Percentiles rank a stretch among this genome's conserved stretches.
These are phyloP conservation scores for Ectobius pallidus DNA, from an alignment of 2,888 invertebrate species.

Conservation along the genomic window DNA sequence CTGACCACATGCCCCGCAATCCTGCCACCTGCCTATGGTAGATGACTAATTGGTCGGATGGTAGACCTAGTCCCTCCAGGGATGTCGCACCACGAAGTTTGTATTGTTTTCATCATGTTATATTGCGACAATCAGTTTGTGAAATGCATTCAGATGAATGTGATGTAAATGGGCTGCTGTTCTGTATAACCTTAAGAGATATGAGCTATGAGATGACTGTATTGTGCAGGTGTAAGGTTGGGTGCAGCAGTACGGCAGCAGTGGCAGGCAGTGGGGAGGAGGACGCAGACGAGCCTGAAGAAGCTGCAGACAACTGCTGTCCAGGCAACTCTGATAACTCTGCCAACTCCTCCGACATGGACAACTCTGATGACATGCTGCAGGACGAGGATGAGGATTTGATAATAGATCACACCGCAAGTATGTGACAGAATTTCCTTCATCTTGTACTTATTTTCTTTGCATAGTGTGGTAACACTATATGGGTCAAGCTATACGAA, in stretches of 20 bases:
- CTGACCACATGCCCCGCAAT: too few species aligned
- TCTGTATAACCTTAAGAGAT: too few species aligned
- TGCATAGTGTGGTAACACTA: too few species aligned
- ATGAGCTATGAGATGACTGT: background rate
- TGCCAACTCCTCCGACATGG: slow-evolving; percentile 27
- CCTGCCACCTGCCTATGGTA: too few species aligned
- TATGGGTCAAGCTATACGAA: too few species aligned
- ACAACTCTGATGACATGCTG: slow-evolving; percentile 38
- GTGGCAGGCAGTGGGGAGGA: slow-evolving; percentile 17
- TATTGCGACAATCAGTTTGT: too few species aligned
- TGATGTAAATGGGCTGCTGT: too few species aligned
- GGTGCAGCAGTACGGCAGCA: slow-evolving; percentile 9
- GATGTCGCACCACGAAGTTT: too few species aligned
- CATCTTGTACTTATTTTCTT: background rate
- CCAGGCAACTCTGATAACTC: slow-evolving; percentile 27
- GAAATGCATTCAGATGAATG: too few species aligned
- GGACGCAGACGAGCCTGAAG: slow-evolving; percentile 34
- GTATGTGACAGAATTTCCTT: background rate
- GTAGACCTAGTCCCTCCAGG: too few species aligned
- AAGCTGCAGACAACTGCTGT: slow-evolving; percentile 23
- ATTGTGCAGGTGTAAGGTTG: slow-evolving; percentile 23
- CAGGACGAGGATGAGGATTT: slow-evolving; percentile 46
- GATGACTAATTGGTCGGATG: too few species aligned
- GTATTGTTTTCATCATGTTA: too few species aligned
- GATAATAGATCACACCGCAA: slow-evolving; percentile 39